A percentile compares a stretch with the other conserved stretches of the same genome.
Evolutionary conservation across 2,113 vertebrate species (phyloP).

Genomic region (Corythoichthys haematopterus): DNA sequence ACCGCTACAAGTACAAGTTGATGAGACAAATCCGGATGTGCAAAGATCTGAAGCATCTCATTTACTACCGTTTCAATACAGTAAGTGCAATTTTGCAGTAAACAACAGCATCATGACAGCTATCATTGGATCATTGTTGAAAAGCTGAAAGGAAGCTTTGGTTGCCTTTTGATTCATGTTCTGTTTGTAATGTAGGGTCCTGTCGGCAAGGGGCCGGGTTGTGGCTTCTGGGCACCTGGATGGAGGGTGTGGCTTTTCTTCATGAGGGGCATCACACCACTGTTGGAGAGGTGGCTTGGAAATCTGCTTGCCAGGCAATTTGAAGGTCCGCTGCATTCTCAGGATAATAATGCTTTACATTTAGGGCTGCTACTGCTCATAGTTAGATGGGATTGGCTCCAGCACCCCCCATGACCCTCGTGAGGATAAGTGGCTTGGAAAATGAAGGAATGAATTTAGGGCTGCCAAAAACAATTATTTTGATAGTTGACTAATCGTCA

Average conservation of each 20-base stretch:
- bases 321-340: constrained; percentile 77
- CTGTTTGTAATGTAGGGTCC: constrained; percentile 77
- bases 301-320: constrained; percentile 98
- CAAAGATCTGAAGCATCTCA: constrained; percentile 98
- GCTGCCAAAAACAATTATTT: too few relatives aligned
- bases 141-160: not conserved
- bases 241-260: constrained; percentile 99
- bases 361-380: too few relatives aligned
- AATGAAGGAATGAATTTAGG: too few relatives aligned
- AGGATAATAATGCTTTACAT: not conserved
- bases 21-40: constrained; percentile 99
- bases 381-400: too few relatives aligned
- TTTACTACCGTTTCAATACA: constrained; percentile 98
- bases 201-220: constrained; percentile 96
- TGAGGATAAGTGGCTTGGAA: too few relatives aligned
- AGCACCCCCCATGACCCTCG: too few relatives aligned
- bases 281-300: constrained; percentile 96
- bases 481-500: too few relatives aligned
- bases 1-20: constrained; percentile 98
- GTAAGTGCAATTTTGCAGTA: constrained; percentile 68
- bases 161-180: not conserved
- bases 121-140: not conserved
- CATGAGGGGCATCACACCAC: constrained; percentile 96
- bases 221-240: constrained; percentile 97
- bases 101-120: not conserved